Base-by-base conservation (phyloP, 2,113 vertebrate genomes). In the Brachyhypopomus occidentalis region DNA sequence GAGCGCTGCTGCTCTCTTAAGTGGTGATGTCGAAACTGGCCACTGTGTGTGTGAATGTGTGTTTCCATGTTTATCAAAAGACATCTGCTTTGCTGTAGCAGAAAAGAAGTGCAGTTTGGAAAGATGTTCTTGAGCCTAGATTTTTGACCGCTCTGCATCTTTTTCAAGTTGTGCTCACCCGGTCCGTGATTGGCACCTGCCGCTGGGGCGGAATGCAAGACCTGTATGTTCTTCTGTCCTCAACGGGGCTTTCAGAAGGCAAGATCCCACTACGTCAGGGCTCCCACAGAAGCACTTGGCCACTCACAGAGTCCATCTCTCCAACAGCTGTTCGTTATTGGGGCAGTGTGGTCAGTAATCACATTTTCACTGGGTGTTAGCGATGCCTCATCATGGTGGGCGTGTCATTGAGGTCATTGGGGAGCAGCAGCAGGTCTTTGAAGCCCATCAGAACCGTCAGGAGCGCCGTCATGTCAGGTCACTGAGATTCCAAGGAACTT, bases 301-400 rank as follows among this genome's bases (percentile, higher is more conserved):
- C 78, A 78, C 82, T 82, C 80, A 52, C 9, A 0, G 55, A 63
- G 64, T 66, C 19, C 48, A 14, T 60, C 64, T 80, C 52, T 75
- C 59, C 71, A 27, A 25, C 84, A 85, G 58, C 79, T 87, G 86
- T 87, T 84, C 77, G 84, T 86, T 84, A 72, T 85, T 85, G 76
- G 79, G 62, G 69, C 75, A 23, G 67, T 73, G 79, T 85, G 79
- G 86, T 87, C 84, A 85, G 79, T 82, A 82, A 82, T 86, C 83
- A 77, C 81, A 73, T 83, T 83, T 83, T 85, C 80, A 62, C 74
- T 70, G 78, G 27, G 75, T 75, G 72, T 84, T 79, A 72, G 60
- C 36, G 20, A 81, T 77, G 80, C 75, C 69, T 81, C 52, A 60
- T 71, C 25, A 4, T 74, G 59, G 74, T 74, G 59, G 74, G 63